Percentiles rank a stretch among this genome's conserved stretches.
These are phyloP conservation scores for Agrypnia vestita DNA, from an alignment of 1,140 invertebrate species.

Conservation along the genomic window DNA sequence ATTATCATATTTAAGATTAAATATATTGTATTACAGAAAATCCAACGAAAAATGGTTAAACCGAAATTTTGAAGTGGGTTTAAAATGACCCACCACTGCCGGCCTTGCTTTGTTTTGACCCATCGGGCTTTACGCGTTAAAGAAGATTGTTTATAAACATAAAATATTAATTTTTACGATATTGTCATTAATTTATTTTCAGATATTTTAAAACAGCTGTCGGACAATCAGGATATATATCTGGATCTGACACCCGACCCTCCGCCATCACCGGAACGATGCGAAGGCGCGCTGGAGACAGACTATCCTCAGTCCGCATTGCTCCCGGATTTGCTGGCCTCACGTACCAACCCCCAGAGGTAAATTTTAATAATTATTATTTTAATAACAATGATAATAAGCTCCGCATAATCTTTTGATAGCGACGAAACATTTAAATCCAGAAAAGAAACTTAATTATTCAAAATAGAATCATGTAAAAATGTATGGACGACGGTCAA, in stretches of 20 bases:
- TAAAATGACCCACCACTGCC: too few relatives aligned
- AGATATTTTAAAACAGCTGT: constrained; percentile 48
- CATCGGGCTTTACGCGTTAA: too few relatives aligned
- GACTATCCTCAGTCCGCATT: constrained; percentile 22
- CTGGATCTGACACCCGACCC: constrained; percentile 40
- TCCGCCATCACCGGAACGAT: constrained; percentile 47
- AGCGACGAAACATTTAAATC: too few relatives aligned
- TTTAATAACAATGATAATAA: neutral
- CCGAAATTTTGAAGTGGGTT: too few relatives aligned
- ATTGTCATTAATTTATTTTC: constrained; percentile 7
- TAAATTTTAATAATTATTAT: constrained; percentile 7
- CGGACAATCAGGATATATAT: constrained; percentile 39
- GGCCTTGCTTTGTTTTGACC: too few relatives aligned
- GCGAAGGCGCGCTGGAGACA: constrained; percentile 5
- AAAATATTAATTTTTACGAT: neutral
- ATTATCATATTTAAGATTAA: too few relatives aligned
- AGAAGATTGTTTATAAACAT: too few relatives aligned
- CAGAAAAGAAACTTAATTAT: too few relatives aligned
- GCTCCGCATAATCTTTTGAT: neutral
- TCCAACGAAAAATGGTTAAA: too few relatives aligned
- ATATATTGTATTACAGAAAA: too few relatives aligned
- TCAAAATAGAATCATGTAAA: too few relatives aligned
- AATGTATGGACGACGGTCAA: too few relatives aligned
- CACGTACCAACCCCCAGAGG: constrained; percentile 38
- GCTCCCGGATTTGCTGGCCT: constrained; percentile 51